These are phyloP conservation scores for Entomobrya proxima DNA, from an alignment of 2,888 invertebrate species.

Conservation along the genomic window DNA sequence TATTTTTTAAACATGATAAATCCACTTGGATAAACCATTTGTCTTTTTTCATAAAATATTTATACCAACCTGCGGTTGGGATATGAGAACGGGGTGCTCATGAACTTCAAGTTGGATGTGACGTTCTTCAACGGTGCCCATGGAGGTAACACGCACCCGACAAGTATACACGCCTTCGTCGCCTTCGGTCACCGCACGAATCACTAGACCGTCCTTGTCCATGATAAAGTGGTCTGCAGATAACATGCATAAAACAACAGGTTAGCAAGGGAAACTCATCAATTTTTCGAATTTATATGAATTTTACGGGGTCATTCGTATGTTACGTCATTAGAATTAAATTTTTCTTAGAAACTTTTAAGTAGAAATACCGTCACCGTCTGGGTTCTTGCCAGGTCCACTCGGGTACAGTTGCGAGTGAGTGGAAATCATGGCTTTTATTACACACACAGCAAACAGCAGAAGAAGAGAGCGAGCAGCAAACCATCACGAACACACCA, in stretches of 20 bases:
- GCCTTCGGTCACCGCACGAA: conserved; percentile 86
- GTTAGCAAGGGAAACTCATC: background rate
- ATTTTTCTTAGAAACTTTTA: background rate
- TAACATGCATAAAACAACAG: background rate
- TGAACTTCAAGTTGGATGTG: conserved; percentile 84
- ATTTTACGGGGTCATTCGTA: background rate
- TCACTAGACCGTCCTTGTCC: conserved; percentile 85
- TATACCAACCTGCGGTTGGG: too few relatives aligned
- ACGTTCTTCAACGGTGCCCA: conserved; percentile 87
- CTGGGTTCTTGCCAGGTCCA: background rate
- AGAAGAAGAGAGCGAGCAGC: background rate
- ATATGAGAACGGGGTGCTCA: conserved; percentile 72
- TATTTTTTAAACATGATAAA: too few relatives aligned
- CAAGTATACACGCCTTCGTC: conserved; percentile 93
- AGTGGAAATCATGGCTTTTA: conserved; percentile 36
- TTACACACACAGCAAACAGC: background rate
- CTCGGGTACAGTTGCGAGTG: conserved; percentile 37
- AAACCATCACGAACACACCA: conserved; percentile 45
- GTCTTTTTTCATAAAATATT: too few relatives aligned
- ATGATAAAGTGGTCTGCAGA: conserved; percentile 84
- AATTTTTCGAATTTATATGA: background rate
- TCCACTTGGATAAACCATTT: too few relatives aligned
- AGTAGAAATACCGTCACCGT: conserved; percentile 29
- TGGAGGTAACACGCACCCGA: conserved; percentile 88
- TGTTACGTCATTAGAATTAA: background rate